A percentile compares a stretch with the other conserved stretches of the same genome.
phyloP scores from a whole-genome alignment of 1,140 invertebrate species.

The Semibalanus balanoides region DNA sequence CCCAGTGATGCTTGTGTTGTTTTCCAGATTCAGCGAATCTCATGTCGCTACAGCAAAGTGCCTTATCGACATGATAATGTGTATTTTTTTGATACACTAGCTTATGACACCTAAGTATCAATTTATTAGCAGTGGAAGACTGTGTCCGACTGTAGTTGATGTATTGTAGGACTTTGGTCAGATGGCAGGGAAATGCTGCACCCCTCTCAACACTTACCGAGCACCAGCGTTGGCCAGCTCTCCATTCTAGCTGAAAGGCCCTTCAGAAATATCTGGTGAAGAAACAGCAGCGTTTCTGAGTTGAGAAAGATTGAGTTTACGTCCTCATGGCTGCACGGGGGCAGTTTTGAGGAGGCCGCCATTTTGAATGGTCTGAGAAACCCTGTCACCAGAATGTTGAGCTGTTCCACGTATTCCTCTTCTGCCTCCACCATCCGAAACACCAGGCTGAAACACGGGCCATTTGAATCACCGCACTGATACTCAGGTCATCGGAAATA shows the following conservation, averaged over 20 bases:
- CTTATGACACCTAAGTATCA: too few relatives aligned
- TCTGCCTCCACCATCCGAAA: slow-evolving; percentile 85
- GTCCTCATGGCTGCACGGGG: slow-evolving; percentile 83
- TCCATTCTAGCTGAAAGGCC: slow-evolving; percentile 79
- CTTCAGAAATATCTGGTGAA: slow-evolving; percentile 89
- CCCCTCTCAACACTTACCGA: slow-evolving; percentile 41
- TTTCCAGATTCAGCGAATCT: too few relatives aligned
- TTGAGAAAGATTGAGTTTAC: slow-evolving; percentile 92
- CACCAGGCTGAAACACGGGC: slow-evolving; percentile 46
- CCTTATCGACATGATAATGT: too few relatives aligned
- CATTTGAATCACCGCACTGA: too few relatives aligned
- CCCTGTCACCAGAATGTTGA: slow-evolving; percentile 81
- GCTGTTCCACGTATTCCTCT: slow-evolving; percentile 80
- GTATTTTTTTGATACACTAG: too few relatives aligned
- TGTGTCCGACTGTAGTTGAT: too few relatives aligned
- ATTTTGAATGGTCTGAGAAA: slow-evolving; percentile 85
- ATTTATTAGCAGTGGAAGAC: too few relatives aligned
- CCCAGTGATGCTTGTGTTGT: too few relatives aligned
- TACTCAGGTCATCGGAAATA: too few relatives aligned
- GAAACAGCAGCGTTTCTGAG: slow-evolving; percentile 80
- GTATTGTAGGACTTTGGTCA: too few relatives aligned
- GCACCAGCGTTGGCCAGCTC: slow-evolving; percentile 78
- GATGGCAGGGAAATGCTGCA: too few relatives aligned
- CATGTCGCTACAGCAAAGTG: too few relatives aligned
- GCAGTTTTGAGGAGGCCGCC: slow-evolving; percentile 80